Percentiles rank a stretch among this genome's conserved stretches.
Conservation (phyloP, 2,797 vertebrate genomes). For the Brachymystax lenok region DNA sequence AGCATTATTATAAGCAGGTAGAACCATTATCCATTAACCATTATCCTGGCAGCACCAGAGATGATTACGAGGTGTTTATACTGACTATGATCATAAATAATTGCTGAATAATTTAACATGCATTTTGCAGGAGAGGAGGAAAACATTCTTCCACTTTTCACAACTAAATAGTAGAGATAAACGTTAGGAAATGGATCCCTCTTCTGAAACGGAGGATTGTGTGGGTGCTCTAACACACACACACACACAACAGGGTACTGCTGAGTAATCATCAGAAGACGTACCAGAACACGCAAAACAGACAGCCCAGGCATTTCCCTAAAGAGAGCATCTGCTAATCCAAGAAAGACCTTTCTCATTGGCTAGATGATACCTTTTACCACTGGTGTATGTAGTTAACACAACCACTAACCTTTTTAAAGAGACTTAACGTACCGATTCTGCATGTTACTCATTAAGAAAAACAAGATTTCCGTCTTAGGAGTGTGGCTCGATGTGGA, state of each 20-base stretch:
- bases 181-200: background rate
- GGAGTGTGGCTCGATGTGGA: too few species aligned
- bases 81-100: slow-evolving; percentile 76
- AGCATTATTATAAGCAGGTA: slow-evolving; percentile 73
- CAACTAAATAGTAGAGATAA: slow-evolving; percentile 40
- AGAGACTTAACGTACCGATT: too few species aligned
- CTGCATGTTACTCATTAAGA: too few species aligned
- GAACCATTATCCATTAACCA: slow-evolving; percentile 70
- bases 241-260: too few species aligned
- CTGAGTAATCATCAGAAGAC: background rate
- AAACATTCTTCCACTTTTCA: slow-evolving; percentile 77
- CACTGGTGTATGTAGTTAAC: too few species aligned
- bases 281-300: background rate
- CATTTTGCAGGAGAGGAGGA: slow-evolving; percentile 68
- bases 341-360: too few species aligned
- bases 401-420: too few species aligned
- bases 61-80: slow-evolving; percentile 74
- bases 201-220: background rate
- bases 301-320: too few species aligned
- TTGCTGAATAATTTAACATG: slow-evolving; percentile 69
- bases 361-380: too few species aligned
- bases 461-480: too few species aligned
- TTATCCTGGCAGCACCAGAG: slow-evolving; percentile 69
- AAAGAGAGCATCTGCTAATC: too few species aligned
- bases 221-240: background rate